Evolutionary conservation across 92 coral and sea anemone species (phyloP), one percentile per base, ranked within the genome.

Genomic region (Anthopleura xanthogrammica): DNA sequence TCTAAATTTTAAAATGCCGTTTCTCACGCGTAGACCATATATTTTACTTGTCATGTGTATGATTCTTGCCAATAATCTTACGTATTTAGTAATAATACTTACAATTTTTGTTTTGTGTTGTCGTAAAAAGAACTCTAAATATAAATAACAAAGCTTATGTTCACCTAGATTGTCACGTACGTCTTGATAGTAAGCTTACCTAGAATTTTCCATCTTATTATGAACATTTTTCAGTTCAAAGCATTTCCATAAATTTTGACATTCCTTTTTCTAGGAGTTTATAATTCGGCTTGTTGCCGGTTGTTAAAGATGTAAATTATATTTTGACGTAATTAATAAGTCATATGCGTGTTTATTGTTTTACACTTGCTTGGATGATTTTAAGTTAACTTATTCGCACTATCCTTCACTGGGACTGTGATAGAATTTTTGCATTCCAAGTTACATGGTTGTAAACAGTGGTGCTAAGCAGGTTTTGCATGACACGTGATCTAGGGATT

Each of bases 331-430:
- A 64, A 22, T 64, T 20, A 64, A 5, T 46, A 46, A 46, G 16
- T 68, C 74, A 29, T 14, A 8, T 68, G 74, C 16, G 7, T 68
- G 74, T 68, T 68, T 68, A 36, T 68, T 68, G 14, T 24, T 16
- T 23, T 64, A 20, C 36, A 68, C 40, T 68, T 68, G 74, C 41
- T 68, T 68, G 41, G 42, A 12, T 20, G 42, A 29, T 68, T 68
- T 23, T 13, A 10, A 7, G 42, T 43, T 68, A 23, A 36, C 29
- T 68, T 68, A 68, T 68, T 68, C 74, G 11, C 70, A 20, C 23
- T 62, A 68, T 68, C 74, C 74, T 68, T 68, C 74, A 36, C 7
- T 68, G 42, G 74, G 74, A 68, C 74, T 13, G 74, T 24, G 24
- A 29, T 42, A 12, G 17, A 3, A 68, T 62, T 62, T 19, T 17